These are phyloP conservation scores for Perithous albicinctus DNA, from an alignment of 2,888 invertebrate genomes.

Conservation along the genomic window DNA sequence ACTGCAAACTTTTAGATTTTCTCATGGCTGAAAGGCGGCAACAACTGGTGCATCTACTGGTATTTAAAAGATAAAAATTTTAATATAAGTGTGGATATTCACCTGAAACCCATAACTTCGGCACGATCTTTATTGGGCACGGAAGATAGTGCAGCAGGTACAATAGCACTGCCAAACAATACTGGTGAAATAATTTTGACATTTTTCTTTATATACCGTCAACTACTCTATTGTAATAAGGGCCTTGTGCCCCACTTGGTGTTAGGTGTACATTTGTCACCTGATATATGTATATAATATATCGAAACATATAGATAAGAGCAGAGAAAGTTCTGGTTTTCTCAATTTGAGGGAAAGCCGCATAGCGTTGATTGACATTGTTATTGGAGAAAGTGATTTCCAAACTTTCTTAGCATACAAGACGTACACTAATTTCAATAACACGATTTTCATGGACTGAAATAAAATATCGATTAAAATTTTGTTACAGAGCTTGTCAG, in stretches of 20 bases:
- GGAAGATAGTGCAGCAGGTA: not conserved
- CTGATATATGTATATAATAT: not conserved
- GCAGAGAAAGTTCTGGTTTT: conserved; percentile 2
- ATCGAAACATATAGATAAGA: not conserved
- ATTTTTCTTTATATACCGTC: conserved; percentile 29
- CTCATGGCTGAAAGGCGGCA: too few species aligned
- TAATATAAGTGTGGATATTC: too few species aligned
- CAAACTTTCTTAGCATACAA: not conserved
- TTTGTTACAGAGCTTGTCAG: too few species aligned
- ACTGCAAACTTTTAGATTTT: too few species aligned
- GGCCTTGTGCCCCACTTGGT: not conserved
- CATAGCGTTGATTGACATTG: too few species aligned
- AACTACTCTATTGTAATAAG: not conserved
- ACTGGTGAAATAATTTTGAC: not conserved
- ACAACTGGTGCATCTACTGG: too few species aligned
- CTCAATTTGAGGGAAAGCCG: conserved; percentile 20
- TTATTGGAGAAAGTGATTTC: conserved; percentile 5
- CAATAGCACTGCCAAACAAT: too few species aligned
- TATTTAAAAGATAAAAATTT: too few species aligned
- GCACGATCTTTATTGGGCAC: not conserved
- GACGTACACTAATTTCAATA: too few species aligned
- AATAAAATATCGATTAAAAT: too few species aligned
- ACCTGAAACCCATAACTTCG: conserved; percentile 7
- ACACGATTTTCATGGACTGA: too few species aligned
- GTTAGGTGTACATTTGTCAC: not conserved